These are phyloP conservation scores for Drosophila putrida DNA, from an alignment of 2,888 invertebrate genomes.

Conservation along the genomic window DNA sequence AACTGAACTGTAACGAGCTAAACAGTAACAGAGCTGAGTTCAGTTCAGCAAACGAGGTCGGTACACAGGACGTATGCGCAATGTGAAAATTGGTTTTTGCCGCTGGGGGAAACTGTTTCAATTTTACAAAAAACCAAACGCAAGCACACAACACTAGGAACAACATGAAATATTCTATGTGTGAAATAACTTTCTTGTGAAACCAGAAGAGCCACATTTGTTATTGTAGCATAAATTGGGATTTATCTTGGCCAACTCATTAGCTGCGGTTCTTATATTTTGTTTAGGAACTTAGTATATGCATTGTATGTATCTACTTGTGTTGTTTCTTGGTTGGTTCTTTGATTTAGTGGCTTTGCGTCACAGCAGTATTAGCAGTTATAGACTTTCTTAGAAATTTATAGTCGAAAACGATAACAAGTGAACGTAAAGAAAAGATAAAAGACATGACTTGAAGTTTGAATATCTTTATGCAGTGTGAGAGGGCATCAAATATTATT, in stretches of 20 bases:
- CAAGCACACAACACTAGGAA: slow-evolving; percentile 28
- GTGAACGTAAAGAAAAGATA: not conserved
- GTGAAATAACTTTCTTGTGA: slow-evolving; percentile 63
- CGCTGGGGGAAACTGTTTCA: slow-evolving; percentile 40
- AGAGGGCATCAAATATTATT: not conserved
- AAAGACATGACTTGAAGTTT: slow-evolving; percentile 2
- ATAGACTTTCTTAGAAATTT: slow-evolving; percentile 14
- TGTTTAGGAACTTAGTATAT: not conserved
- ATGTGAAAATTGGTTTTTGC: slow-evolving; percentile 47
- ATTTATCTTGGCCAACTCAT: slow-evolving; percentile 4
- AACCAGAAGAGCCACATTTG: slow-evolving; percentile 69
- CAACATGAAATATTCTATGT: slow-evolving; percentile 36
- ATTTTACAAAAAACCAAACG: slow-evolving; percentile 26
- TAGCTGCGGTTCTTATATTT: slow-evolving; percentile 4
- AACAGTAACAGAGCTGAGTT: slow-evolving; percentile 13
- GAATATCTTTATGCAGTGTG: not conserved
- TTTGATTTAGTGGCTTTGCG: slow-evolving; percentile 20
- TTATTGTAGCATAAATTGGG: slow-evolving; percentile 6
- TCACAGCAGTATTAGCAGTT: slow-evolving; percentile 15
- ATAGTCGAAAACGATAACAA: not conserved
- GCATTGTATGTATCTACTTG: slow-evolving; percentile 1
- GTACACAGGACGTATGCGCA: slow-evolving; percentile 36
- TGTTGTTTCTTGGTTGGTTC: slow-evolving; percentile 5
- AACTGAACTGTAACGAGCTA: slow-evolving; percentile 22
- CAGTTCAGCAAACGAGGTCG: slow-evolving; percentile 1